Base-by-base conservation (phyloP, 2,113 vertebrate genomes). In the Barnardius zonarius region DNA sequence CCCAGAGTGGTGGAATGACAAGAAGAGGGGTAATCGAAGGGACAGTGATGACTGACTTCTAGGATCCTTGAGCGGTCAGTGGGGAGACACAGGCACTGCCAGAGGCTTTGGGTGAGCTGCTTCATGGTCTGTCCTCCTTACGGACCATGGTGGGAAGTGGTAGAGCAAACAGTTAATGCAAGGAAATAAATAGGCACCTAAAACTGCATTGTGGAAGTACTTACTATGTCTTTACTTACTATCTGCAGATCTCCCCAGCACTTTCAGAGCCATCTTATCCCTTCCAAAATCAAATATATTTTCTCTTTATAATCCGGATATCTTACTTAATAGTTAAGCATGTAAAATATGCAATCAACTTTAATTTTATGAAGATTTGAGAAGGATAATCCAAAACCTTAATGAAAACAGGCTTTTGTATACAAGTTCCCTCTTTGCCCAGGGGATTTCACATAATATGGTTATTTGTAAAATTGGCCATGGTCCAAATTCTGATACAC, bases 381-480 rank as follows among this genome's bases (percentile, higher is more conserved):
- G 54, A 54, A 48, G 17, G 16, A 27, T 92, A 73, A 73, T 94
- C 62, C 35, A 87, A 89, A 89, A 69, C 16, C 6, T 82, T 76
- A 73, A 43, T 35, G 41, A 89, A 96, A 84, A 28, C 15, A 66
- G 17, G 8, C 11, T 39, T 91, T 95, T 75, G 30, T 61, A 84
- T 89, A 76, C 22, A 89, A 69, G 28, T 25, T 52, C 12, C 8
- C 11, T 72, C 43, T 72, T 88, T 86, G 76, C 72, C 77, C 28
- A 8, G 41, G 90, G 57, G 73, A 83, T 68, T 89, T 82, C 86
- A 76, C 12, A 5, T 73, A 79, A 64, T 37, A 57, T 67, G 24
- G 31, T 79, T 93, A 43, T 91, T 92, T 91, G 52, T 69, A 91
- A 89, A 93, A 84, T 73, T 87, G 80, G 49, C 59, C 73, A 3